These are phyloP conservation scores for Erpornis zantholeuca DNA, from an alignment of 2,113 vertebrate genomes.

Conservation along the genomic window DNA sequence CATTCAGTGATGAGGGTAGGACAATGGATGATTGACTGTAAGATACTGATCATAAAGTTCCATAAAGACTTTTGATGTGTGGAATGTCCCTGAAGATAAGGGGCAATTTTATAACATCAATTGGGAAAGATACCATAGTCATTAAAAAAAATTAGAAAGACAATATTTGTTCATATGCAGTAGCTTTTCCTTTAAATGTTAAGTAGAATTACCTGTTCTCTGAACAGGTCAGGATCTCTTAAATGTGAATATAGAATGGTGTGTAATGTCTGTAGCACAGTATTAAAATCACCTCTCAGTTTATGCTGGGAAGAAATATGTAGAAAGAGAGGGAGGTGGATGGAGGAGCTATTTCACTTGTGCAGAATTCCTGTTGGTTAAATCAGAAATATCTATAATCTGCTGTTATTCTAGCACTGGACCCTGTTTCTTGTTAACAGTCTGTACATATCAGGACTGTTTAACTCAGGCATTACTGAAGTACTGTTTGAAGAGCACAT, in stretches of 20 bases:
- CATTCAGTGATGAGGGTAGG: neutral
- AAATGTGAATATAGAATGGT: neutral
- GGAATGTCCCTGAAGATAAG: neutral
- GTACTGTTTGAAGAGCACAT: neutral
- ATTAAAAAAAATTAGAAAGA: neutral
- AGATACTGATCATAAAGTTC: neutral
- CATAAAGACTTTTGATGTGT: neutral
- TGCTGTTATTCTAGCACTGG: neutral
- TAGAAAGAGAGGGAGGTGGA: neutral
- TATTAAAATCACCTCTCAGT: neutral
- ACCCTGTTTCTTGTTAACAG: neutral
- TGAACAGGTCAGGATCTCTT: neutral
- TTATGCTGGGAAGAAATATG: neutral
- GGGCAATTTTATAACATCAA: rapidly evolving
- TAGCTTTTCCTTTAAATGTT: neutral
- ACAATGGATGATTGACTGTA: neutral
- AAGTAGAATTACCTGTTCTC: conserved; percentile 4
- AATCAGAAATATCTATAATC: neutral
- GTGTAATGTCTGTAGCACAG: neutral
- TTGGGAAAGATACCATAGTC: neutral
- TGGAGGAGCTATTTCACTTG: neutral
- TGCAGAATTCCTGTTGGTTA: neutral
- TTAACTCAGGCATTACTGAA: neutral
- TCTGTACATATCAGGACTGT: neutral
- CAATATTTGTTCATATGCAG: neutral